Percentiles rank a stretch among this genome's conserved stretches.
Evolutionary conservation across 2,888 invertebrate species (phyloP).

Genomic region (Acanthosepion pharaonis): DNA sequence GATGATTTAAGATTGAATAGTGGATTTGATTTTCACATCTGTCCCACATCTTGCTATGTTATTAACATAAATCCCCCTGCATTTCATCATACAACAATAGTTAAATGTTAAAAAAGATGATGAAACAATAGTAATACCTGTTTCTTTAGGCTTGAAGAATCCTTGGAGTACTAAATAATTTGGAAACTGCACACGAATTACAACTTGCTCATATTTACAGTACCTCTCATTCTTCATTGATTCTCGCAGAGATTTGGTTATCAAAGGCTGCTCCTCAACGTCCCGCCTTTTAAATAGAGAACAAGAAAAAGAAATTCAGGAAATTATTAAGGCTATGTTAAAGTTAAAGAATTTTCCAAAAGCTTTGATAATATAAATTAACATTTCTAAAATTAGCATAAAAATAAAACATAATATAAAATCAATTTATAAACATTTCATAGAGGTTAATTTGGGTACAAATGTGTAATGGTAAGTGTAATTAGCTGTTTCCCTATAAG

Average conservation of each 20-base stretch:
- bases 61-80: no score
- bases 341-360: background rate
- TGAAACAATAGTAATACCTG: conserved; percentile 67
- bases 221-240: conserved; percentile 79
- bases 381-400: no score
- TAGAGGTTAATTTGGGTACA: no score
- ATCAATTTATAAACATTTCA: no score
- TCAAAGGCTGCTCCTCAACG: conserved; percentile 83
- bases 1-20: no score
- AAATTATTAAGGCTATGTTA: background rate
- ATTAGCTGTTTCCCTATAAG: no score
- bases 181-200: conserved; percentile 90
- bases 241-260: conserved; percentile 81
- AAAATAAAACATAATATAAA: no score
- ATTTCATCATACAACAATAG: no score
- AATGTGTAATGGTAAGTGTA: no score
- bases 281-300: conserved; percentile 68
- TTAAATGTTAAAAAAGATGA: no score
- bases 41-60: no score
- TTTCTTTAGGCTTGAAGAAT: conserved; percentile 85
- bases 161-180: conserved; percentile 90
- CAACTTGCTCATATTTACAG: conserved; percentile 83
- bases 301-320: background rate
- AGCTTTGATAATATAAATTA: background rate
- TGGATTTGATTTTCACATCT: no score